Evolutionary conservation across 2,797 vertebrate genomes (phyloP), one percentile per base, ranked within the genome.

Genomic region (Sebastes hubbsi): DNA sequence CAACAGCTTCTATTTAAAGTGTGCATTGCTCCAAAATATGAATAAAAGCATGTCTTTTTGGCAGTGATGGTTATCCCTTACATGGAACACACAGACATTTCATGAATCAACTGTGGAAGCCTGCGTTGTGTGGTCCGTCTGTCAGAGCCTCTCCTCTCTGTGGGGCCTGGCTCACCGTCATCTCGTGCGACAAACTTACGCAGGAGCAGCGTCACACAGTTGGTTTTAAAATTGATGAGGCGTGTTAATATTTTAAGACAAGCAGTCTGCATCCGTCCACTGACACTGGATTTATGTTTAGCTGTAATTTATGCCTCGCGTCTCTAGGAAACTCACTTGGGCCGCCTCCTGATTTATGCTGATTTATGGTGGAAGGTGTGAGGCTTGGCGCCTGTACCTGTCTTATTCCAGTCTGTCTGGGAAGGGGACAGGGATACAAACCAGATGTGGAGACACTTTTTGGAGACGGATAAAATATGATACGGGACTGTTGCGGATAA

Each of bases 221-320:
- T 83, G 76, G 60, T 89, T 93, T 92, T 91, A 82, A 91, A 93
- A 93, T 92, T 88, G 85, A 94, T 90, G 82, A 87, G 85, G 84
- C 81, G 55, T 78, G 84, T 94, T 94, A 92, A 93, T 94, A 92
- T 94, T 95, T 94, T 83, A 91, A 92, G 84, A 90, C 69, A 54
- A 84, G 84, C 70, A 46, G 88, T 87, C 87, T 78, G 81, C 79
- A 83, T 88, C 87, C 61, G 58, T 91, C 83, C 81, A 30, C 80
- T 81, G 84, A 90, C 82, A 76, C 52, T 54, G 83, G 86, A 93
- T 88, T 93, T 91, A 92, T 94, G 87, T 90, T 90, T 80, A 66
- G 91, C 86, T 81, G 83, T 86, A 89, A 94, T 87, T 93, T 86
- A 91, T 87, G 62, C 80, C 69, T 71, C 13, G 5, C 22, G 76